Base-by-base conservation (phyloP, 2,888 invertebrate species). In the Pollenia griseotomentosa region DNA sequence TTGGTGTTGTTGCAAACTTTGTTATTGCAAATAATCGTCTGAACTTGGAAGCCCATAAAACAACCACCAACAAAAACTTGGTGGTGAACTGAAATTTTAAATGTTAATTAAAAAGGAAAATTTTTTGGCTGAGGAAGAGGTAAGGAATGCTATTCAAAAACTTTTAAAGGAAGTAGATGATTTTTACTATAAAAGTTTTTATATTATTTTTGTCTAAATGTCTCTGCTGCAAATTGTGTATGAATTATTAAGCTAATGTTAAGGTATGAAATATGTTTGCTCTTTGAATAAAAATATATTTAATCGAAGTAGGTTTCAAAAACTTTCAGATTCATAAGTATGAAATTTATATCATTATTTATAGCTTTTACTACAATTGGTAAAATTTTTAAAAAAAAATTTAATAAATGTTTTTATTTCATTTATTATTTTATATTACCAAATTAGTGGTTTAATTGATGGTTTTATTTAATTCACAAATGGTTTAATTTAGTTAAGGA, bases 21-120 rank as follows among this genome's bases (percentile, higher is more conserved):
- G 86, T 68, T 84, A 77, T 83, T 87, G 77, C 83, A 80, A 87
- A 87, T 83, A 83, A 84, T 81, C 80, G 81, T 66, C 77, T 84
- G 83, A 70, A 53, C 63, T 77, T 73, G 65, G 66, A 77, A 81
- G 57, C 71, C 70, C 71, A 79, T 80, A 80, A 75, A 80, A 66
- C 75, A 84, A 77, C 70, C 84, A 84, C 66, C 77, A 81, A 81
- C 70, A 80, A 81, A 84, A 81, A 81, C 75, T 83, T 75, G 61
- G 57, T 73, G 68, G 78, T 78, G 74, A 70, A 80, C 70, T 86
- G 68, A 57, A 71, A 80, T 83, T 75, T 80, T 73, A 84, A 87
- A 84, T 87, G 77, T 79, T 87, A 87, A 83, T 87, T 87, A 87
- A 83, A 87, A 74, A 66, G 75, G 57, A 70, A 74, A 78, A 66